Conservation (phyloP, 2,888 invertebrate genomes). For the Branchipolynoe longqiensis region DNA sequence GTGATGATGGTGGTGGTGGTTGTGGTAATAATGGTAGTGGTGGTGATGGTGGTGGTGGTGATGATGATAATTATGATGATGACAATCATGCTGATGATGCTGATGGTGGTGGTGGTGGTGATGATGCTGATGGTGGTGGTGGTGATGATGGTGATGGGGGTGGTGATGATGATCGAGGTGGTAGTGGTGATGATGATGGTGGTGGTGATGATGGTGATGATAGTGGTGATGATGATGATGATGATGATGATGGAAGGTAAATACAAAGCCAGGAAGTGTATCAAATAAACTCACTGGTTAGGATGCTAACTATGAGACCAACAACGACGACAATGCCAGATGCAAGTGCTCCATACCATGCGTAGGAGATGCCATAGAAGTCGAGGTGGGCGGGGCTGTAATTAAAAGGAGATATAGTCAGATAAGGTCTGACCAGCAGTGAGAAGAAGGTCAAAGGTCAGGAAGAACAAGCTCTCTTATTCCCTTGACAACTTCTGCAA, state of each 20-base stretch:
- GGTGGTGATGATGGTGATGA: background rate
- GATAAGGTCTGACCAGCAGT: too few species aligned
- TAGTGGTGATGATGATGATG: too few species aligned
- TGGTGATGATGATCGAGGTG: background rate
- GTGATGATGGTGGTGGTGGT: too few species aligned
- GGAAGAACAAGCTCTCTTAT: background rate
- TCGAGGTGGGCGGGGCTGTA: background rate
- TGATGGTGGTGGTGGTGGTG: too few species aligned
- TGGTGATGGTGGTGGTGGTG: too few species aligned
- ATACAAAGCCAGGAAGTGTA: background rate
- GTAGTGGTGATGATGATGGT: background rate
- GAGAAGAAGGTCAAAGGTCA: background rate
- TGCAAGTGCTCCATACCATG: conserved; percentile 41
- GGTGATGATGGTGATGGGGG: background rate
- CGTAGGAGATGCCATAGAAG: conserved; percentile 51
- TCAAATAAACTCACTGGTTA: conserved; percentile 3
- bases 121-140: too few species aligned
- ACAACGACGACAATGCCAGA: conserved; percentile 13
- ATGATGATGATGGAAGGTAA: too few species aligned
- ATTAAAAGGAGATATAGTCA: too few species aligned
- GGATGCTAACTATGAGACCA: conserved; percentile 42
- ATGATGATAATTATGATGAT: too few species aligned
- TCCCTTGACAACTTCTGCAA: background rate
- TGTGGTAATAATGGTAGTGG: too few species aligned
- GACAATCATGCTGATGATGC: too few species aligned